A percentile compares a stretch with the other conserved stretches of the same genome.
Conservation (phyloP, 2,113 vertebrate genomes). For the Rafetus swinhoei region DNA sequence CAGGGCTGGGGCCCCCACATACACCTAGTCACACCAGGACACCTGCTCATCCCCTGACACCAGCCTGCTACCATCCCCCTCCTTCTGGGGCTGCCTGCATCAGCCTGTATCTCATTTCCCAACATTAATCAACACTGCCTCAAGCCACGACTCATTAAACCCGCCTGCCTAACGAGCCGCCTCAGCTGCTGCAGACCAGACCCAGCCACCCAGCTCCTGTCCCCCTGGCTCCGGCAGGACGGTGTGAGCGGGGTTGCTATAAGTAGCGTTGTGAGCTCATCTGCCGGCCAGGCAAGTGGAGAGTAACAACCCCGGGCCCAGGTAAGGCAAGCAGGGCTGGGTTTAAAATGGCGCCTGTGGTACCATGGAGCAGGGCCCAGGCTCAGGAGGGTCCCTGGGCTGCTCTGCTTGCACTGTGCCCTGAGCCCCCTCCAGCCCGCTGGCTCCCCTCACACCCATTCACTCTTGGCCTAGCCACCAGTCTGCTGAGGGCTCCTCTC, state of each 20-base stretch:
- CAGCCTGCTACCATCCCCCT: not conserved
- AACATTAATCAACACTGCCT: not conserved
- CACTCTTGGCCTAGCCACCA: too few species aligned
- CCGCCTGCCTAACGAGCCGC: not conserved
- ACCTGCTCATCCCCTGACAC: not conserved
- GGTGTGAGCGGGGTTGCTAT: not conserved
- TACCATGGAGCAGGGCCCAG: too few species aligned
- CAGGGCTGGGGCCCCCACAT: rapidly evolving
- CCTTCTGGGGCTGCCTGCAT: rapidly evolving
- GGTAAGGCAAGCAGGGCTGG: too few species aligned
- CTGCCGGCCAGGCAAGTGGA: too few species aligned
- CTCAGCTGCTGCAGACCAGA: not conserved
- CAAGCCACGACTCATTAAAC: not conserved
- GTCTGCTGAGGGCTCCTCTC: too few species aligned
- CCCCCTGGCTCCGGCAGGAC: not conserved
- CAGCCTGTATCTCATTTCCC: rapidly evolving
- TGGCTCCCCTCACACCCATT: too few species aligned
- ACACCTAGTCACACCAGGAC: not conserved
- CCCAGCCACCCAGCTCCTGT: not conserved
- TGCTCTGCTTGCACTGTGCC: too few species aligned
- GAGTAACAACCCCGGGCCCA: not conserved
- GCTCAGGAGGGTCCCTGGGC: too few species aligned
- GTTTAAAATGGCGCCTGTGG: too few species aligned
- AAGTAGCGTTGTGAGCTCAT: not conserved
- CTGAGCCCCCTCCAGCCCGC: too few species aligned